Conservation (phyloP, 2,797 vertebrate species). For the Miichthys miiuy region DNA sequence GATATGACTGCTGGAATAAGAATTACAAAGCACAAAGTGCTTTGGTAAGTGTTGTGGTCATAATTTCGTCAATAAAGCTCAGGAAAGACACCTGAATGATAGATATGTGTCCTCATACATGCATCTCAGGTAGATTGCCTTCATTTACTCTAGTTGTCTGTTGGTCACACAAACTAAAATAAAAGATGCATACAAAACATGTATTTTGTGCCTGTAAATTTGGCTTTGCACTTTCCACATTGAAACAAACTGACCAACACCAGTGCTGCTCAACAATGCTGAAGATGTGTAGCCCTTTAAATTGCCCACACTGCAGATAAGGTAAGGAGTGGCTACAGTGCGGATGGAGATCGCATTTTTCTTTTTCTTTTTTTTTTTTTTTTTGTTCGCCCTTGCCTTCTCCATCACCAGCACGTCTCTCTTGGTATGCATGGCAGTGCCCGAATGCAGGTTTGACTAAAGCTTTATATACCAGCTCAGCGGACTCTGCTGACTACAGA, state of each 20-base stretch:
- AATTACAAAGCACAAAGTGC: conserved; percentile 25
- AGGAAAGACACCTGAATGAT: neutral
- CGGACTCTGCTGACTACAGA: conserved; percentile 53
- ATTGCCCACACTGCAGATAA: conserved; percentile 84
- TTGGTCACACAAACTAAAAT: neutral
- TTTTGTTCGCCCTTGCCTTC: conserved; percentile 40
- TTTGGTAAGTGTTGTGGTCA: neutral
- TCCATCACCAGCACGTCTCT: conserved; percentile 79
- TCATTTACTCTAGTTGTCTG: neutral
- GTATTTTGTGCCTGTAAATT: too few relatives aligned
- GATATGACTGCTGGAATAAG: conserved; percentile 36
- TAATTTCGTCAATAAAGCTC: neutral
- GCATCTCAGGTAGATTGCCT: neutral
- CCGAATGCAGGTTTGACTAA: conserved; percentile 90
- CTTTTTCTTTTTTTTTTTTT: too few relatives aligned
- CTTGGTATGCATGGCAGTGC: conserved; percentile 92
- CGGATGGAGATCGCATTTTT: conserved; percentile 70
- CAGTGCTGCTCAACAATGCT: conserved; percentile 25
- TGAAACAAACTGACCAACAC: conserved; percentile 9
- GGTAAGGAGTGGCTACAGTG: conserved; percentile 87
- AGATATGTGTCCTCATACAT: neutral
- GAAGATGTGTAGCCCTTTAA: conserved; percentile 84
- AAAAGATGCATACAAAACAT: neutral
- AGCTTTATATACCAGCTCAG: conserved; percentile 78
- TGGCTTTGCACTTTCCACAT: neutral